These are phyloP conservation scores for Arion vulgaris DNA, from an alignment of 1,140 invertebrate species.

Conservation along the genomic window DNA sequence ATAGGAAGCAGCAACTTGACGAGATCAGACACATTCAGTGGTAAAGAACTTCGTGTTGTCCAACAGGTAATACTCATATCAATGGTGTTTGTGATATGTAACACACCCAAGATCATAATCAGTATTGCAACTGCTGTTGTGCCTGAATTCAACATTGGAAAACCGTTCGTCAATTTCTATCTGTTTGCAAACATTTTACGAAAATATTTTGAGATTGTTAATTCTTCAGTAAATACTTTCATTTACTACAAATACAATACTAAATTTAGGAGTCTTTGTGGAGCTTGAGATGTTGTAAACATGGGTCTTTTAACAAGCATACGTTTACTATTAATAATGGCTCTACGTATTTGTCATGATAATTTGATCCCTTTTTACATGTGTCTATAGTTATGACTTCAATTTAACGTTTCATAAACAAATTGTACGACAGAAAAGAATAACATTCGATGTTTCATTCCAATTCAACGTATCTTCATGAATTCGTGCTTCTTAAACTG, in stretches of 20 bases:
- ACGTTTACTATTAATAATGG: no score
- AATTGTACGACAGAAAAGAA: no score
- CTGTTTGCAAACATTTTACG: not conserved
- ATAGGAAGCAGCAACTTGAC: not conserved
- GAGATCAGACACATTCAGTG: not conserved
- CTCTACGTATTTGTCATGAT: no score
- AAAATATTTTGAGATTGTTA: not conserved
- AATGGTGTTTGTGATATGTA: not conserved
- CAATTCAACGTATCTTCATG: no score
- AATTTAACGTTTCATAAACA: no score
- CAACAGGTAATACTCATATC: slow-evolving; percentile 9
- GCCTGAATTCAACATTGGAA: not conserved
- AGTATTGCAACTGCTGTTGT: not conserved
- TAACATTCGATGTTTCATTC: no score
- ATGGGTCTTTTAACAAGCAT: no score
- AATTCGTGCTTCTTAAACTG: no score
- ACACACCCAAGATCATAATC: not conserved
- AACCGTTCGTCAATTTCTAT: not conserved
- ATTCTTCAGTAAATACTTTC: not conserved
- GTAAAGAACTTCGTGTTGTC: slow-evolving; percentile 4
- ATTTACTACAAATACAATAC: slow-evolving; percentile 1
- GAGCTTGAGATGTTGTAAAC: no score
- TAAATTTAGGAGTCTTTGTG: not conserved
- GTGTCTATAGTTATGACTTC: no score
- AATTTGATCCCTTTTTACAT: no score